Conservation (phyloP, 2,113 vertebrate species). For the Nibea coibor region DNA sequence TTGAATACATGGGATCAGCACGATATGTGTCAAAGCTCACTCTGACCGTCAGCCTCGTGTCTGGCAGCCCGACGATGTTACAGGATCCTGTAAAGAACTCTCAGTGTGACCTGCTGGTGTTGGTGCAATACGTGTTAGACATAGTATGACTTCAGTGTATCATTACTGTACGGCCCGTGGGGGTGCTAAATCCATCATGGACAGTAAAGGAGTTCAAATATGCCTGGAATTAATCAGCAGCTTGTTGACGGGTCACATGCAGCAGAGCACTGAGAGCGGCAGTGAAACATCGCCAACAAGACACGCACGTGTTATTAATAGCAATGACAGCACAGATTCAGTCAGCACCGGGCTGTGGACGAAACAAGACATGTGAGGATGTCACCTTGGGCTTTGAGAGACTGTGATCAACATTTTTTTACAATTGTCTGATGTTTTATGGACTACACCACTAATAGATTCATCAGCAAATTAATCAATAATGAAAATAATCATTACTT, state of each 20-base stretch:
- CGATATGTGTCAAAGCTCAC: too few species aligned
- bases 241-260: slow-evolving; percentile 36
- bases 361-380: too few species aligned
- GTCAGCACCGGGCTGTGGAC: background rate
- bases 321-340: slow-evolving; percentile 14
- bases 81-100: background rate
- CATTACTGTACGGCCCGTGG: background rate
- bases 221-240: background rate
- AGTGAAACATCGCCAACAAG: slow-evolving; percentile 31
- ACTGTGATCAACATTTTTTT: too few species aligned
- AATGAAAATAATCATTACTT: too few species aligned
- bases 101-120: background rate
- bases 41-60: too few species aligned
- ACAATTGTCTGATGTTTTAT: too few species aligned
- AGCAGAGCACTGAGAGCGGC: background rate
- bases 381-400: too few species aligned
- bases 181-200: background rate
- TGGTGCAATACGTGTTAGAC: background rate
- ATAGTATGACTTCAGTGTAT: background rate
- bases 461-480: too few species aligned
- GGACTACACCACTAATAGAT: too few species aligned
- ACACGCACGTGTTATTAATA: slow-evolving; percentile 61
- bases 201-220: background rate
- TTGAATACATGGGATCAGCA: too few species aligned
- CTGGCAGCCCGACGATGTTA: too few species aligned